phyloP scores from a whole-genome alignment of 2,113 vertebrate genomes.

The Oryzias melastigma region DNA sequence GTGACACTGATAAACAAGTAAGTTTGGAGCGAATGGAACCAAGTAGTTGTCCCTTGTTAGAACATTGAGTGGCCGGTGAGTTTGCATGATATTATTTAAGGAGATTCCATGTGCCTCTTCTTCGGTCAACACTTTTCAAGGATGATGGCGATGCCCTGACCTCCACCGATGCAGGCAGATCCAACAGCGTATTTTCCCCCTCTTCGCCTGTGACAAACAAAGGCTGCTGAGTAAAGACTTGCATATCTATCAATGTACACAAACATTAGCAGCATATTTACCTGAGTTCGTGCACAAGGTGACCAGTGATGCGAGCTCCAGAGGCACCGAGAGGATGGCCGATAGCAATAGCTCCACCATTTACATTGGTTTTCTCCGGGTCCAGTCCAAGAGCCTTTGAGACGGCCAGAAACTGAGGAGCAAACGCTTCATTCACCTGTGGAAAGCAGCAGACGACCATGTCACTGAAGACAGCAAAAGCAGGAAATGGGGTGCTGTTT shows the following conservation, averaged over 20 bases:
- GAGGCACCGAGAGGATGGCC: conserved; percentile 93
- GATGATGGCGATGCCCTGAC: conserved; percentile 92
- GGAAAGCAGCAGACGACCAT: conserved; percentile 11
- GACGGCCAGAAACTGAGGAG: conserved; percentile 89
- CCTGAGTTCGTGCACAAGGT: conserved; percentile 93
- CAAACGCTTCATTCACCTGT: conserved; percentile 97
- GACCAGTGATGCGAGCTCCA: conserved; percentile 88
- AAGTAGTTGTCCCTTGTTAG: too few species aligned
- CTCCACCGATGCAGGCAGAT: conserved; percentile 95
- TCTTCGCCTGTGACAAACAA: conserved; percentile 78
- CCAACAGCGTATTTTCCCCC: conserved; percentile 89
- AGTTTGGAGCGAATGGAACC: too few species aligned
- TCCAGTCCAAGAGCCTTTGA: conserved; percentile 85
- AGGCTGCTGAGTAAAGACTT: conserved; percentile 2
- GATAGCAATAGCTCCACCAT: conserved; percentile 91
- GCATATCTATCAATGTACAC: neutral
- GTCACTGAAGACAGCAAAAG: neutral
- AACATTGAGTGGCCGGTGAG: neutral
- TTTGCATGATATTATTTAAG: conserved; percentile 8
- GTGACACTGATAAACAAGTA: too few species aligned
- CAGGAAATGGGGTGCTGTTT: neutral
- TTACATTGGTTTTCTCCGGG: conserved; percentile 88
- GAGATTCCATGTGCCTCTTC: conserved; percentile 8
- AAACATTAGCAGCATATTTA: conserved; percentile 36
- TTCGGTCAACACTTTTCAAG: conserved; percentile 82